Evolutionary conservation across 2,888 invertebrate genomes (phyloP).

Genomic region (Heliconius cydno): DNA sequence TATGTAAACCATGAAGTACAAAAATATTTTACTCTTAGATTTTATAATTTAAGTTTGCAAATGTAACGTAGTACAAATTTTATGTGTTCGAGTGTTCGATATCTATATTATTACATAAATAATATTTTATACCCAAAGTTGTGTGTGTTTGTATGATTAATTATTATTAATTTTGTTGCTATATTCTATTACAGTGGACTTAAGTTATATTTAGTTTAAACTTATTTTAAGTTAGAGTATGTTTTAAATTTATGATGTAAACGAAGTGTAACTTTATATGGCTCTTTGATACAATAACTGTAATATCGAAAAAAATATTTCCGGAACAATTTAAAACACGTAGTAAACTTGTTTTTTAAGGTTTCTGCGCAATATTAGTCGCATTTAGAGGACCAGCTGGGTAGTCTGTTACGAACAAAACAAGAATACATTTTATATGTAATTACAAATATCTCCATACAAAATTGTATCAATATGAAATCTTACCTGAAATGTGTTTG

Average conservation of each 20-base stretch:
- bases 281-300: slow-evolving; percentile 2
- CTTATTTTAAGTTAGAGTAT: slow-evolving; percentile 59
- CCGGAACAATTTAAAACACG: slow-evolving; percentile 18
- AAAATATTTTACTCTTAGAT: slow-evolving; percentile 68
- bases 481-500: not conserved
- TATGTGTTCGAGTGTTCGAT: slow-evolving; percentile 80
- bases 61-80: slow-evolving; percentile 79
- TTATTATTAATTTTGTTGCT: slow-evolving; percentile 77
- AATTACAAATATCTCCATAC: not conserved
- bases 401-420: slow-evolving; percentile 18
- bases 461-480: slow-evolving; percentile 3
- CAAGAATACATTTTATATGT: slow-evolving; percentile 4
- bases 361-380: slow-evolving; percentile 27
- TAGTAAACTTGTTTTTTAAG: slow-evolving; percentile 46
- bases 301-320: slow-evolving; percentile 25
- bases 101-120: slow-evolving; percentile 72
- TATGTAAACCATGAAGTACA: slow-evolving; percentile 77
- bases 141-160: slow-evolving; percentile 77
- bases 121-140: slow-evolving; percentile 80
- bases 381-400: slow-evolving; percentile 21
- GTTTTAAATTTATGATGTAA: slow-evolving; percentile 59
- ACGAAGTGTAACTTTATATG: slow-evolving; percentile 26
- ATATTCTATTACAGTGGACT: slow-evolving; percentile 75
- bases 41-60: slow-evolving; percentile 68
- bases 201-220: slow-evolving; percentile 58